Evolutionary conservation across 2,113 vertebrate species (phyloP).

Genomic region (Setophaga kirtlandii): DNA sequence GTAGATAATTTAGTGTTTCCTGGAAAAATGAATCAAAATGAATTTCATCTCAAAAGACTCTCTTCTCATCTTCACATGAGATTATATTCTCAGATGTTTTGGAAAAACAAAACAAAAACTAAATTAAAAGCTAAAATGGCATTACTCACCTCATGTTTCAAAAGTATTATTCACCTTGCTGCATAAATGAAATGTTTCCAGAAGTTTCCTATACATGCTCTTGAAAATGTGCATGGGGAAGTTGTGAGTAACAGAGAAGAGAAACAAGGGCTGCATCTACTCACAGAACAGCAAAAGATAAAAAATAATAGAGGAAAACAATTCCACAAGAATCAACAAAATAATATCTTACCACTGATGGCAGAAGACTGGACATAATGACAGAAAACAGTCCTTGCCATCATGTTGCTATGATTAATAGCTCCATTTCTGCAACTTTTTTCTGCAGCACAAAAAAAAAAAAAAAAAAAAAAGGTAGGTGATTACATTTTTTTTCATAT

Average conservation of each 20-base stretch:
- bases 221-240: neutral
- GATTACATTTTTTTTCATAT: neutral
- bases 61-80: neutral
- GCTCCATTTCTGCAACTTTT: neutral
- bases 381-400: neutral
- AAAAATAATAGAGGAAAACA: neutral
- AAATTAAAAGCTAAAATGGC: neutral
- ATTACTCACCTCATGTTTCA: neutral
- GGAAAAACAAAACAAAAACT: neutral
- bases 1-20: neutral
- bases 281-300: neutral
- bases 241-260: neutral
- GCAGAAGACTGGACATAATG: neutral
- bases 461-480: neutral
- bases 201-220: neutral
- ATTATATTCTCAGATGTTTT: neutral
- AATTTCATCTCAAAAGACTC: neutral
- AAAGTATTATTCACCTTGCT: neutral
- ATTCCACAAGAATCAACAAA: neutral
- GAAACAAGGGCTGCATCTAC: neutral
- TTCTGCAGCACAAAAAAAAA: neutral
- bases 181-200: neutral
- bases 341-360: neutral
- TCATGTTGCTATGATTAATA: constrained; percentile 5
- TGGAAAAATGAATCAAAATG: neutral